These are phyloP conservation scores for Cyphomyrmex costatus DNA, from an alignment of 1,140 invertebrate species.

Conservation along the genomic window DNA sequence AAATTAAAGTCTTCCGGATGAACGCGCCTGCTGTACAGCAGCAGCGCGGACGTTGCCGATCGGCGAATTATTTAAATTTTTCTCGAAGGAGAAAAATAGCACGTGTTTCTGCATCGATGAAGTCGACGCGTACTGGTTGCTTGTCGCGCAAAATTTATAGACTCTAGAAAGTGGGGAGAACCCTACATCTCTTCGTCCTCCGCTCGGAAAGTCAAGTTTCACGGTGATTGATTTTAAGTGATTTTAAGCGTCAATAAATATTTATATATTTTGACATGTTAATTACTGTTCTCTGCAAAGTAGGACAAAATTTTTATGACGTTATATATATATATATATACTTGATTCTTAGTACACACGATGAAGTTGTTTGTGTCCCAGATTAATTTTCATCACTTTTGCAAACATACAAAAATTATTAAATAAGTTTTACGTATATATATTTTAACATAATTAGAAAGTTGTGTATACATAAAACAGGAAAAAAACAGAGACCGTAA, in stretches of 20 bases:
- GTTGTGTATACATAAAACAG: no score
- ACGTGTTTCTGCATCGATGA: slow-evolving; percentile 15
- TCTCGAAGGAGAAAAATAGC: slow-evolving; percentile 29
- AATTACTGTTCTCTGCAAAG: not conserved
- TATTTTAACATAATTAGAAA: no score
- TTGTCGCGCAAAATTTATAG: slow-evolving; percentile 35
- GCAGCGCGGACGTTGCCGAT: slow-evolving; percentile 7
- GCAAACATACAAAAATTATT: no score
- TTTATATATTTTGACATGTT: no score
- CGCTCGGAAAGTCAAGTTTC: not conserved
- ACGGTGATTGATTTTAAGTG: not conserved
- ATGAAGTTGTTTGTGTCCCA: no score
- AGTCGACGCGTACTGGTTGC: not conserved
- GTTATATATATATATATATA: no score
- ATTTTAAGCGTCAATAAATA: not conserved
- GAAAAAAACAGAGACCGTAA: no score
- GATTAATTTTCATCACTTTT: no score
- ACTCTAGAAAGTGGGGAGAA: not conserved
- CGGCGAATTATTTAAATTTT: slow-evolving; percentile 48
- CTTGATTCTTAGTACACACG: not conserved
- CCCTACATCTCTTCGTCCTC: not conserved
- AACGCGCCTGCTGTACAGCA: slow-evolving; percentile 4
- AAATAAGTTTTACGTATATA: no score
- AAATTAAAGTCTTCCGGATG: slow-evolving; percentile 62
- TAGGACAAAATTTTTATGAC: not conserved